Evolutionary conservation across 2,797 vertebrate genomes (phyloP).

Genomic region (Rachycentron canadum): DNA sequence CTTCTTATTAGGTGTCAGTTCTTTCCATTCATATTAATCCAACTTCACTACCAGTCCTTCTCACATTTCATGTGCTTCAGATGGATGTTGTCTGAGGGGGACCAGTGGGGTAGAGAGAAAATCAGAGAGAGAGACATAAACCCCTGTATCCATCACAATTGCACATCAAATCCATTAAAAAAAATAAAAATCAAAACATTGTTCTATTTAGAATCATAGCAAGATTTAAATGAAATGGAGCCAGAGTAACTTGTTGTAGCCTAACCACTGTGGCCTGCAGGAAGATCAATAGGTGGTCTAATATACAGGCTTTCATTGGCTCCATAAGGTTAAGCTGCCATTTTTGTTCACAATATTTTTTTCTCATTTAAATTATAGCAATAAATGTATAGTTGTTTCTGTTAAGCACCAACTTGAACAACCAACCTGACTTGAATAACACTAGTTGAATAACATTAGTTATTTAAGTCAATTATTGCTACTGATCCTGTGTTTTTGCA

Average conservation of each 20-base stretch:
- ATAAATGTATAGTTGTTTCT: slow-evolving; percentile 38
- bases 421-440: background rate
- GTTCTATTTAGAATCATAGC: slow-evolving; percentile 6
- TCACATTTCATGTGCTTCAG: slow-evolving; percentile 24
- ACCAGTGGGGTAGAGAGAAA: background rate
- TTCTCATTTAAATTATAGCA: slow-evolving; percentile 3
- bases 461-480: background rate
- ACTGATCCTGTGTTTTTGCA: no score
- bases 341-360: slow-evolving; percentile 30
- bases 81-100: slow-evolving; percentile 33
- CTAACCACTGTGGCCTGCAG: background rate
- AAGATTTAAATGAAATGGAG: slow-evolving; percentile 38
- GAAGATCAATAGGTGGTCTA: slow-evolving; percentile 28
- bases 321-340: slow-evolving; percentile 25
- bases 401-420: slow-evolving; percentile 22
- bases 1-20: slow-evolving; percentile 10
- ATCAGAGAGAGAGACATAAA: slow-evolving; percentile 20
- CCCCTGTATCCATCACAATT: slow-evolving; percentile 29
- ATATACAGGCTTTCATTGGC: slow-evolving; percentile 10
- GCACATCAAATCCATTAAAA: slow-evolving; percentile 47
- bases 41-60: slow-evolving; percentile 16
- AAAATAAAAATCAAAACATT: slow-evolving; percentile 52
- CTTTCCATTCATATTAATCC: slow-evolving; percentile 28
- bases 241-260: slow-evolving; percentile 16
- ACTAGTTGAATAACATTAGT: no score